A percentile compares a stretch with the other conserved stretches of the same genome.
These are phyloP conservation scores for Rhinolophus ferrumequinum DNA, from an alignment of 2,113 vertebrate species.

Conservation along the genomic window DNA sequence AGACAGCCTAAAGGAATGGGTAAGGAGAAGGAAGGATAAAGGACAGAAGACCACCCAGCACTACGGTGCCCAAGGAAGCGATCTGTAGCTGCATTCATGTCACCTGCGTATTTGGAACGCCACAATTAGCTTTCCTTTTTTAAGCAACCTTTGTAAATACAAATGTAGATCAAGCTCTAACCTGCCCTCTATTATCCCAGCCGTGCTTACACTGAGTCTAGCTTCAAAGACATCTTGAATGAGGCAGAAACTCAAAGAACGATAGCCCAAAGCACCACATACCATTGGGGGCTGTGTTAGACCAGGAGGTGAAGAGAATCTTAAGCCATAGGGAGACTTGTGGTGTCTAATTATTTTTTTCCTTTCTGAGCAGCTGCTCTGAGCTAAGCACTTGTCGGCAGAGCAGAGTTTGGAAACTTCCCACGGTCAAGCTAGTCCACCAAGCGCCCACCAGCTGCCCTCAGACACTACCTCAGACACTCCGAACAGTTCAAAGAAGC, in stretches of 20 bases:
- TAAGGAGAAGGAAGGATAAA: slow-evolving; percentile 48
- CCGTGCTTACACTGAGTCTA: slow-evolving; percentile 34
- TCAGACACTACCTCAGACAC: background rate
- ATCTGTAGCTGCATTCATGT: background rate
- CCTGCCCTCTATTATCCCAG: slow-evolving; percentile 15
- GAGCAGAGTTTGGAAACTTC: slow-evolving; percentile 46
- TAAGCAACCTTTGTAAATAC: slow-evolving; percentile 39
- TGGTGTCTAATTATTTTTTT: slow-evolving; percentile 19
- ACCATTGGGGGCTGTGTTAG: background rate
- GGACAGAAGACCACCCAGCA: background rate
- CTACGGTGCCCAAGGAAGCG: background rate
- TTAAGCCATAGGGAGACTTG: background rate
- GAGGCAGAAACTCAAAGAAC: slow-evolving; percentile 51
- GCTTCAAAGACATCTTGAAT: slow-evolving; percentile 70
- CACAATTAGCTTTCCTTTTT: slow-evolving; percentile 17
- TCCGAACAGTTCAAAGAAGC: background rate
- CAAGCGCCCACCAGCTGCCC: background rate
- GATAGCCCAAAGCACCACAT: slow-evolving; percentile 52
- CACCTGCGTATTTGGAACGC: slow-evolving; percentile 6
- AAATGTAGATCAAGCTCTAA: slow-evolving; percentile 55
- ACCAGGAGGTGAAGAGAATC: slow-evolving; percentile 21
- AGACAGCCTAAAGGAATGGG: background rate
- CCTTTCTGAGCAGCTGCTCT: slow-evolving; percentile 27
- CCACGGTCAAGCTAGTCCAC: background rate
- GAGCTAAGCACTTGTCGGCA: background rate